Evolutionary conservation across 2,888 invertebrate genomes (phyloP), one percentile per base, ranked within the genome.

Genomic region (Lithodes maja): DNA sequence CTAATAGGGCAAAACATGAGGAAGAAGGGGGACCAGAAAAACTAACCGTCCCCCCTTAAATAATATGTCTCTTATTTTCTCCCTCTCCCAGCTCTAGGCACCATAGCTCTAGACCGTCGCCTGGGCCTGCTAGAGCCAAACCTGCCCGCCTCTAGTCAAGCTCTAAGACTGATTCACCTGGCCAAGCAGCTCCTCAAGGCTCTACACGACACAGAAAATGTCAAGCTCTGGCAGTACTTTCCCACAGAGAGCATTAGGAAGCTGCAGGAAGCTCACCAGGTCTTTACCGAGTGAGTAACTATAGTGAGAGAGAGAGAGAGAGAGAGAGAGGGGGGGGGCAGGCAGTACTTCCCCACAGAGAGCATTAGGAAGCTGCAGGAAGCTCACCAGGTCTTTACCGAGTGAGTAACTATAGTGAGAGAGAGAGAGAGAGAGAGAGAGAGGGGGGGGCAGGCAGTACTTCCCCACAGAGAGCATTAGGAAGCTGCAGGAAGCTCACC

Each of bases 221-320:
- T 89, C 1, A 89, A 89, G 17, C 50, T 89, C 52, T 89, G 89
- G 89, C 82, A 89, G 82, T 89, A 89, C 61, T 89, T 89, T 71
- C 85, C 85, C 52, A 89, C 89, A n/a, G 9, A 81, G 7, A 86
- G 85, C 79, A 89, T 89, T 33, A 82, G 53, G 83, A 85, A 81
- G 33, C 79, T 89, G 7, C 85, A 79, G 82, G 82, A 89, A 12
- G 89, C 89, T 3, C 89, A 89, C 52, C 80, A 78, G 49, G 82
- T 86, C 77, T 89, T 89, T 33, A 86, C 79, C 1, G 78, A 89
- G 89, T 89, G 55, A 71, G 86, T 83, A 68, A 33, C 33, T 33
- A 33, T 33, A 33, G 33, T 33, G 33, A 33, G 33, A 33, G 33
- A 33, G 33, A 33, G 33, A 33, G 33, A 33, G 33, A 33, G 33